phyloP scores from a whole-genome alignment of 1,140 invertebrate species.

The Lordiphosa mommai region DNA sequence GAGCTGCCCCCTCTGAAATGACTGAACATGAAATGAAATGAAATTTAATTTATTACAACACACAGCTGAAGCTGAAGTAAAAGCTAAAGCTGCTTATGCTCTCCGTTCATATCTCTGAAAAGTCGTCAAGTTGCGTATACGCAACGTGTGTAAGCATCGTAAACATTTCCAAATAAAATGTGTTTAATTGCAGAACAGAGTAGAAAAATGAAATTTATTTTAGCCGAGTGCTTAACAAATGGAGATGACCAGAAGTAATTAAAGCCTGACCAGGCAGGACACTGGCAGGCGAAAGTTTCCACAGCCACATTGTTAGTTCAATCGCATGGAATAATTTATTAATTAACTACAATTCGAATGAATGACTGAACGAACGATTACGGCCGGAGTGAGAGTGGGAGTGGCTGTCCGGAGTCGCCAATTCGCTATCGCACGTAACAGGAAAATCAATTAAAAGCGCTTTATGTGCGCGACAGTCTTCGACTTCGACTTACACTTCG shows the following conservation, averaged over 20 bases:
- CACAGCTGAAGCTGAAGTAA: background rate
- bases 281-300: slow-evolving; percentile 50
- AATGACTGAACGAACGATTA: slow-evolving; percentile 77
- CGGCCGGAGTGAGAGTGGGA: background rate
- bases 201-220: slow-evolving; percentile 8
- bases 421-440: slow-evolving; percentile 64
- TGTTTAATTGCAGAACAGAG: slow-evolving; percentile 58
- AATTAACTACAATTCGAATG: slow-evolving; percentile 76
- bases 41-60: slow-evolving; percentile 55
- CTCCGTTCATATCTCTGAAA: slow-evolving; percentile 52
- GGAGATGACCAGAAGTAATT: slow-evolving; percentile 30
- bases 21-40: slow-evolving; percentile 50
- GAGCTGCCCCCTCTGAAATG: background rate
- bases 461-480: slow-evolving; percentile 73
- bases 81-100: slow-evolving; percentile 38
- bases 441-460: slow-evolving; percentile 75
- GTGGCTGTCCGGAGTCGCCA: slow-evolving; percentile 25
- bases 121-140: slow-evolving; percentile 65
- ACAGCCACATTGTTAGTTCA: slow-evolving; percentile 64
- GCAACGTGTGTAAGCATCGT: slow-evolving; percentile 60
- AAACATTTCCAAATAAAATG: slow-evolving; percentile 65
- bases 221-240: slow-evolving; percentile 26
- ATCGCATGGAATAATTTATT: slow-evolving; percentile 76
- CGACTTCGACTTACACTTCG: slow-evolving; percentile 15
- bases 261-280: slow-evolving; percentile 25